Conservation (phyloP, 2,113 vertebrate genomes). For the Acrocephalus kingi region DNA sequence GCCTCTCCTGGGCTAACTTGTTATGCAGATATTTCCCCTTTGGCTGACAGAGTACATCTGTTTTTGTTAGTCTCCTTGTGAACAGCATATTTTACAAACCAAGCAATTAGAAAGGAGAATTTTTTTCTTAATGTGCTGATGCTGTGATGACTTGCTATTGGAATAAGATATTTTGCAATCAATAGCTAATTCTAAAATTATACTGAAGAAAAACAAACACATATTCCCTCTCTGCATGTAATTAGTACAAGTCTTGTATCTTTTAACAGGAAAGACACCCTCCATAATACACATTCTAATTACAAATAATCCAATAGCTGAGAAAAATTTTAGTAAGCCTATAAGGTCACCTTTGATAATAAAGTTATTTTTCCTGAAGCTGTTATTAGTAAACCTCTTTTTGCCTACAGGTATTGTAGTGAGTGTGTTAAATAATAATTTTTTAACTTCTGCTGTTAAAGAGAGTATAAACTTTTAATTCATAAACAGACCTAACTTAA, state of each 20-base stretch:
- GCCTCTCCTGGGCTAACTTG: conserved; percentile 11
- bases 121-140: neutral
- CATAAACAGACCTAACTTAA: neutral
- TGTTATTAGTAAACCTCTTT: neutral
- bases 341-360: neutral
- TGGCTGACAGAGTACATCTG: conserved; percentile 52
- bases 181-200: conserved; percentile 39
- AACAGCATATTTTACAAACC: conserved; percentile 38
- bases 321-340: neutral
- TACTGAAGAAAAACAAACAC: neutral
- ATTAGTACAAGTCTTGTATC: neutral
- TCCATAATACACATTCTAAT: neutral
- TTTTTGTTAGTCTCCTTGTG: conserved; percentile 22
- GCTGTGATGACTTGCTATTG: neutral
- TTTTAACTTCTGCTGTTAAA: neutral
- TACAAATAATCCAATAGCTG: neutral
- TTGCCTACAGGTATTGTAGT: neutral
- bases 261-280: neutral
- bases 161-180: conserved; percentile 39
- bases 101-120: conserved; percentile 37
- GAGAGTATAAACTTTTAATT: neutral
- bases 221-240: neutral
- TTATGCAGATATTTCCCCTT: conserved; percentile 42
- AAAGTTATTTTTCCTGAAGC: neutral
- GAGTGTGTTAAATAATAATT: neutral